A percentile compares a stretch with the other conserved stretches of the same genome.
Conservation (phyloP, 1,140 invertebrate species). For the Caenorhabditis tropicalis region DNA sequence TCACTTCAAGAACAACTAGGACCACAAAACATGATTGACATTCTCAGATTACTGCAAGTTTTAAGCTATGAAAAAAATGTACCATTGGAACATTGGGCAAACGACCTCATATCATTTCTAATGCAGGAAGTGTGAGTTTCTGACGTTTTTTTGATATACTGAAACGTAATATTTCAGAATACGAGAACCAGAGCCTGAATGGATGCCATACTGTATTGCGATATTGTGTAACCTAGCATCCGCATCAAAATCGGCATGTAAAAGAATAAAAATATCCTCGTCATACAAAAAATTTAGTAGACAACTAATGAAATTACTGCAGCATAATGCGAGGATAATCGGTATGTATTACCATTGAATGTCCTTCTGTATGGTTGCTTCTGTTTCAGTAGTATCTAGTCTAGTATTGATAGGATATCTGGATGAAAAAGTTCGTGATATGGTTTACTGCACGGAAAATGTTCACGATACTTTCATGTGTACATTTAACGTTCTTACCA, state of each 20-base stretch:
- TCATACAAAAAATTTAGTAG: constrained; percentile 40
- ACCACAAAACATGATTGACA: constrained; percentile 58
- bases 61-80: constrained; percentile 56
- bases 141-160: too few relatives aligned
- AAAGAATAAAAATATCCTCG: constrained; percentile 56
- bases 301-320: constrained; percentile 60
- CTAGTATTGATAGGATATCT: constrained; percentile 65
- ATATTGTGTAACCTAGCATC: constrained; percentile 57
- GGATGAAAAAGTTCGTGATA: constrained; percentile 64
- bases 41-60: constrained; percentile 57
- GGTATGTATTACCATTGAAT: not conserved
- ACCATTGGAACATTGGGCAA: constrained; percentile 53
- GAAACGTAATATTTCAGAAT: too few relatives aligned
- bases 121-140: constrained; percentile 53
- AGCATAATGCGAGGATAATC: constrained; percentile 45
- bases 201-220: constrained; percentile 55
- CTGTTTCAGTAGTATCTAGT: constrained; percentile 60
- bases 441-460: constrained; percentile 62
- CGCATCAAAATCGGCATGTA: constrained; percentile 56
- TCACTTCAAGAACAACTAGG: constrained; percentile 54
- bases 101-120: constrained; percentile 55
- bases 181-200: constrained; percentile 49
- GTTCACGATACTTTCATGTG: constrained; percentile 64
- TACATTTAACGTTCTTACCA: constrained; percentile 63
- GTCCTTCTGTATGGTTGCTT: constrained; percentile 45